Conservation (phyloP, 2,888 invertebrate species). For the Hydroisotoma schaefferi region DNA sequence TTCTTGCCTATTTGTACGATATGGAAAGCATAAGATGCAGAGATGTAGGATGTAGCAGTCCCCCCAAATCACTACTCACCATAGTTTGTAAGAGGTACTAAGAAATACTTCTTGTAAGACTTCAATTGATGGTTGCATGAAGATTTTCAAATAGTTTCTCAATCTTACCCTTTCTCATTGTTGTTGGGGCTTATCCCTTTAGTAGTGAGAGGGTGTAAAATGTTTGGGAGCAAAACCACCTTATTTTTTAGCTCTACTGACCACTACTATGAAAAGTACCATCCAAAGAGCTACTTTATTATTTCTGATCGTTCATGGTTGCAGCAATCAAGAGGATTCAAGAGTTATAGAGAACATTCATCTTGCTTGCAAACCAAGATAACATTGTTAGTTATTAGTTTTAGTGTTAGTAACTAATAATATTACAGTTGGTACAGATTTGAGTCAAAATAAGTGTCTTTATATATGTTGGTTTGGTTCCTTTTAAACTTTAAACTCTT, state of each 20-base stretch:
- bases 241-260: not conserved
- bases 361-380: not conserved
- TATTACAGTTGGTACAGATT: not conserved
- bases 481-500: not conserved
- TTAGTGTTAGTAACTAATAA: no score
- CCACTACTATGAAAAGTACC: not conserved
- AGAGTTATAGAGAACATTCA: constrained; percentile 2
- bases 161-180: no score
- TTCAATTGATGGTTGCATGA: no score
- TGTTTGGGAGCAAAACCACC: constrained; percentile 6
- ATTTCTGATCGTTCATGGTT: not conserved
- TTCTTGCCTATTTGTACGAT: no score
- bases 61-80: no score
- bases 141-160: no score
- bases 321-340: constrained; percentile 2
- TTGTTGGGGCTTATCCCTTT: no score
- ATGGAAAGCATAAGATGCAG: no score
- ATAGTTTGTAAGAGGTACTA: no score
- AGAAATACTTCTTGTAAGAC: no score
- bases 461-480: no score
- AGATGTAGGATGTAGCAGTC: no score
- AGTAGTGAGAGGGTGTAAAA: constrained; percentile 8
- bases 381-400: not conserved
- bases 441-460: not conserved
- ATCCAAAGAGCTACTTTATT: not conserved